Evolutionary conservation across 2,888 invertebrate species (phyloP).

Genomic region (Entomobrya proxima): DNA sequence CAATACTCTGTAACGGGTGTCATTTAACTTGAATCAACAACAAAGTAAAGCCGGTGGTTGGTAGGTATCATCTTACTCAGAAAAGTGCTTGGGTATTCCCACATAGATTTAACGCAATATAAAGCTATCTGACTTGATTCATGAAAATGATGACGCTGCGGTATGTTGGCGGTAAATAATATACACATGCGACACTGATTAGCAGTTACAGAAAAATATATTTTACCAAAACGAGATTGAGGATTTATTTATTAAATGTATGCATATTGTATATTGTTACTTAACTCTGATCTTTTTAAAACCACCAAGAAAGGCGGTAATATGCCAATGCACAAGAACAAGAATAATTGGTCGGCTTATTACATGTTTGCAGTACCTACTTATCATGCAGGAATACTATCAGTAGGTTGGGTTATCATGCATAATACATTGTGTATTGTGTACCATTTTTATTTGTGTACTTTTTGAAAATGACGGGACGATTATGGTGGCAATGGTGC

Average conservation of each 20-base stretch:
- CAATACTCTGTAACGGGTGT: neutral
- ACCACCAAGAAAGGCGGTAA: neutral
- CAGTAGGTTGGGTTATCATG: neutral
- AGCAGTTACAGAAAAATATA: neutral
- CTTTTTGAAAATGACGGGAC: neutral
- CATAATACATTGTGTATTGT: neutral
- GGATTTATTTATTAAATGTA: neutral
- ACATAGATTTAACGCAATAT: neutral
- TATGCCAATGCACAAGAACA: neutral
- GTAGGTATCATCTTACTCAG: no score
- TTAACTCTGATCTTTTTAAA: neutral
- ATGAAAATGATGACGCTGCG: constrained; percentile 22
- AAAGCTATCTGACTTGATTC: neutral
- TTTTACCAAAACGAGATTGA: neutral
- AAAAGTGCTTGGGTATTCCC: neutral
- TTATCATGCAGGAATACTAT: neutral
- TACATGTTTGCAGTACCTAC: neutral
- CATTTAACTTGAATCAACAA: no score
- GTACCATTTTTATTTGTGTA: neutral
- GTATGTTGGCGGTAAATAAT: neutral
- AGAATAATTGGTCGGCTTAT: constrained; percentile 30
- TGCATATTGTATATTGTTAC: neutral
- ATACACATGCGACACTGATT: neutral
- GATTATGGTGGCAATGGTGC: neutral
- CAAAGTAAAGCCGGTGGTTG: no score